Percentiles rank a stretch among this genome's conserved stretches.
These are phyloP conservation scores for Leptogaster cylindrica DNA, from an alignment of 2,888 invertebrate genomes.

Conservation along the genomic window DNA sequence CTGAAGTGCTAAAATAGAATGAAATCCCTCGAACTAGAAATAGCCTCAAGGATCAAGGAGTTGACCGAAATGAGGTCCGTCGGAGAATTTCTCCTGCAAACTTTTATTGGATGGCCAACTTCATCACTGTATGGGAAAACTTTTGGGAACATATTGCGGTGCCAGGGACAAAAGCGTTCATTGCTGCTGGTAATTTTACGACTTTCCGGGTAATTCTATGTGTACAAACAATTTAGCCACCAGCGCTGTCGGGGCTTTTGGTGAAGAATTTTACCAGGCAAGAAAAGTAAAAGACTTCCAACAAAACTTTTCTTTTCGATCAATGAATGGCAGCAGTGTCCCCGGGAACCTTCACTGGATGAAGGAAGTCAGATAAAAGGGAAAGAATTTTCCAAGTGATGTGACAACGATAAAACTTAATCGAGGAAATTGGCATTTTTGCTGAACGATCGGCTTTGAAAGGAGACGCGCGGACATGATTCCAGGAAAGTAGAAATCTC, in stretches of 20 bases:
- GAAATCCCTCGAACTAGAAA: slow-evolving; percentile 14
- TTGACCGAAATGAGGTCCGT: slow-evolving; percentile 26
- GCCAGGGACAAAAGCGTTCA: slow-evolving; percentile 37
- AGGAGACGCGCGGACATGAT: slow-evolving; percentile 36
- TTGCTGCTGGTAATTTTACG: slow-evolving; percentile 40
- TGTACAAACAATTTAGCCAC: slow-evolving; percentile 39
- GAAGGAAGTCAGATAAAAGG: slow-evolving; percentile 38
- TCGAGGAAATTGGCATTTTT: slow-evolving; percentile 46
- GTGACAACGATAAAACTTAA: slow-evolving; percentile 46
- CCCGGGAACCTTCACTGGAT: slow-evolving; percentile 16
- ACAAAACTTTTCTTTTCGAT: slow-evolving; percentile 34
- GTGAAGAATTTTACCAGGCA: slow-evolving; percentile 1
- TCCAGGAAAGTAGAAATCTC: slow-evolving; percentile 8
- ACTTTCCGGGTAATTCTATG: slow-evolving; percentile 38
- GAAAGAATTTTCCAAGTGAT: slow-evolving; percentile 44
- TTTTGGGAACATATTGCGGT: slow-evolving; percentile 39
- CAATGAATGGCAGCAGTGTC: slow-evolving; percentile 34
- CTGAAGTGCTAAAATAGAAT: slow-evolving; percentile 17
- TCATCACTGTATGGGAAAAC: slow-evolving; percentile 34
- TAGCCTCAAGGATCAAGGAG: slow-evolving; percentile 33
- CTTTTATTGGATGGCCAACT: slow-evolving; percentile 37
- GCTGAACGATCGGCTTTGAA: slow-evolving; percentile 46
- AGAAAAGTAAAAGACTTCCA: slow-evolving; percentile 13
- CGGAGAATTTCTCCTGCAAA: slow-evolving; percentile 28
- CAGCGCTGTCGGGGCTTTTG: slow-evolving; percentile 26